Evolutionary conservation across 2,113 vertebrate species (phyloP), one percentile per base, ranked within the genome.

Genomic region (Diadophis punctatus): DNA sequence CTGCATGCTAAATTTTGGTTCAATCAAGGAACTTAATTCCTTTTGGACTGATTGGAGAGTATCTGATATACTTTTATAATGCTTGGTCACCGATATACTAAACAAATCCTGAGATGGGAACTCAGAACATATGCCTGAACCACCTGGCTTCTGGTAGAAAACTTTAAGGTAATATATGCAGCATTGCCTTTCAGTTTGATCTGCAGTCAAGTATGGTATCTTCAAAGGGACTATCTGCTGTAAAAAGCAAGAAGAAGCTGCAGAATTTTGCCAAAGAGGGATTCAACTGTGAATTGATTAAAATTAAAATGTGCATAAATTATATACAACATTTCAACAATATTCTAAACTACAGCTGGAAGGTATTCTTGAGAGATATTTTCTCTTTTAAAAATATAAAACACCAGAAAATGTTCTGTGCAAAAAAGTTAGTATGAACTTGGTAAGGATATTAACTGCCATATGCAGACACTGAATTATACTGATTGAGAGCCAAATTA

Each of bases 261-360:
- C 56, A 55, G 90, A 10, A 93, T 93, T 55, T 93, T 95, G 88
- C 93, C 91, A 93, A 93, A 89, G 88, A 93, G 86, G 87, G 94
- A 96, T 92, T 94, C 90, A 84, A 49, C 86, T 92, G 89, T 91
- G 90, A 96, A 93, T 94, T 95, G 94, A 94, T 91, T 93, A 74
- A 86, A 90, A 95, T 91, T 90, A 39, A 4, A 56, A 86, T 86
- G 34, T 95, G 94, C 90, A 93, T 95, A 96, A 94, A 95, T 96
- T 95, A 56, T 93, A 49, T 87, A 74, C 3, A 86, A 93, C 93
- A 93, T 96, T 95, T 95, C 95, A 96, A 96, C 58, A 46, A 92
- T 11, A 30, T 94, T 96, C 90, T 89, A 90, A 96, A 85, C 46
- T 85, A 63, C 91, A 88, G 92, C 93, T 94, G 86, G 87, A 95